Evolutionary conservation across 2,888 invertebrate genomes (phyloP), one percentile per base, ranked within the genome.

Genomic region (Prosopocoilus inquinatus): DNA sequence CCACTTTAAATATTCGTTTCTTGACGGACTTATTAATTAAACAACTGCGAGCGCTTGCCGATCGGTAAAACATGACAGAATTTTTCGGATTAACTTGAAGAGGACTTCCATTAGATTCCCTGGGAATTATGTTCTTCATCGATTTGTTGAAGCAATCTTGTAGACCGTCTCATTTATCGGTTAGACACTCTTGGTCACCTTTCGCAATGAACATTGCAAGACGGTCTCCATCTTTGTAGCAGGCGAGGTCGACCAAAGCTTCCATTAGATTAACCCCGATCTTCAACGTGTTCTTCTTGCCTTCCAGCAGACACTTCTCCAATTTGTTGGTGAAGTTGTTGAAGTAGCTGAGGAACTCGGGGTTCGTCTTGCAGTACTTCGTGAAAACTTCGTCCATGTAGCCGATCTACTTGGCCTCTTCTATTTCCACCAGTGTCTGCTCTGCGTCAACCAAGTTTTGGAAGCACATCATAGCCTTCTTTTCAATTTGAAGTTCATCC

Each of bases 161-260:
- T 33, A 91, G 79, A 1, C 78, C 82, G 1, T 83, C 81, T 57
- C 81, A 79, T 59, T 86, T 84, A 0, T 81, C 78, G 53, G 81
- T 67, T 57, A 91, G 78, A 68, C 91, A 92, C 69, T 90, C 88
- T 7, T 87, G 85, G 0, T 91, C 91, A n/a, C 87, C 86, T 69
- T 91, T 90, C 1, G 91, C 86, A 53, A 91, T 88, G 70, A 92
- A 92, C 66, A 91, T 78, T 0, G 91, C 91, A 66, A 92, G 88
- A 64, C 91, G 84, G 71, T 91, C 91, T 7, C 91, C 91, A 64
- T 90, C 89, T 66, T 91, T 90, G 67, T 81, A 85, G 70, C 92
- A 92, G 15, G 89, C 78, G 70, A 92, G 91, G 62, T 86, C 83
- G 0, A 87, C 78, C 1, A 91, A 76, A 59, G 88, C 86, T 35